phyloP scores from a whole-genome alignment of 2,797 vertebrate species.

The Protonibea diacanthus region DNA sequence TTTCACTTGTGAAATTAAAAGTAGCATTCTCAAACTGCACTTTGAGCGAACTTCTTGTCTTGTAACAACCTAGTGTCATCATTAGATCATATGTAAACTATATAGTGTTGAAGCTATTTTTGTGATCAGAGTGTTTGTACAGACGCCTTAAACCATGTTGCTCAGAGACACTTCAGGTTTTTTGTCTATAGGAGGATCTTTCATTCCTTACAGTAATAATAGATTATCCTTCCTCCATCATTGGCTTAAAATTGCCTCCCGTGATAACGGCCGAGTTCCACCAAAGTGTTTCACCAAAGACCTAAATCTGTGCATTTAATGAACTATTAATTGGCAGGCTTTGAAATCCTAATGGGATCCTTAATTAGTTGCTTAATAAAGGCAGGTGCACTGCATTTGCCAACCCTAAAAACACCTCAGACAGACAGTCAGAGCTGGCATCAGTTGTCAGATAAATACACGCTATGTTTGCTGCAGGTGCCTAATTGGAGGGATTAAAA shows the following conservation, averaged over 20 bases:
- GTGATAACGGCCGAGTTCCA: constrained; percentile 18
- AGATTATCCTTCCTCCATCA: constrained; percentile 24
- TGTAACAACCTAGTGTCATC: neutral
- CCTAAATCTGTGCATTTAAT: constrained; percentile 51
- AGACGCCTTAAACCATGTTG: neutral
- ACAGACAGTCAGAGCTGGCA: constrained; percentile 19
- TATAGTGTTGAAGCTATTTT: neutral
- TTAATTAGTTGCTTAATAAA: constrained; percentile 46
- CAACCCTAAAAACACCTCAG: constrained; percentile 28
- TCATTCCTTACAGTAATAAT: constrained; percentile 15
- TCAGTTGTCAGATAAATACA: constrained; percentile 26
- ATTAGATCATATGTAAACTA: neutral
- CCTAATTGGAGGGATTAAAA: constrained; percentile 25
- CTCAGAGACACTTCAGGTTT: neutral
- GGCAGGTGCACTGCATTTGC: constrained; percentile 19
- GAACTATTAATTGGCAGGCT: constrained; percentile 49
- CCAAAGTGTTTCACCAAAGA: constrained; percentile 31
- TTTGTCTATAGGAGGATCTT: constrained; percentile 15
- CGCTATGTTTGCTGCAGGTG: constrained; percentile 36
- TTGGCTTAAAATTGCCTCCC: constrained; percentile 18
- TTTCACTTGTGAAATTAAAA: constrained; percentile 3
- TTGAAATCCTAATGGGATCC: constrained; percentile 51
- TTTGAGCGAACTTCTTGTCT: neutral
- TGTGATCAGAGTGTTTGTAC: neutral
- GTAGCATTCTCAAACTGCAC: neutral